phyloP scores from a whole-genome alignment of 1,140 invertebrate species.

The Neodiprion fabricii region DNA sequence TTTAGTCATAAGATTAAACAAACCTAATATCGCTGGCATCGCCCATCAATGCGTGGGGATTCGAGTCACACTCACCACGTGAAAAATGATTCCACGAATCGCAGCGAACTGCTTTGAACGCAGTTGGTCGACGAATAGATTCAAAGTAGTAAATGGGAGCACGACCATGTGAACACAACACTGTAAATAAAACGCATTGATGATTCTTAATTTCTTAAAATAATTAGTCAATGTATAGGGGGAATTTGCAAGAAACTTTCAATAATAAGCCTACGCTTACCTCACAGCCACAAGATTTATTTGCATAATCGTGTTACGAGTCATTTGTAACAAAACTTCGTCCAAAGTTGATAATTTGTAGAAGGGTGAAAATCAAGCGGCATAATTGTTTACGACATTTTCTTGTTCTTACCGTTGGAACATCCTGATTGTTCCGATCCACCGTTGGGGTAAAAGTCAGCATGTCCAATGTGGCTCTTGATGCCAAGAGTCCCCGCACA shows the following conservation, averaged over 20 bases:
- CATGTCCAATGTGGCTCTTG: slow-evolving; percentile 61
- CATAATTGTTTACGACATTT: not conserved
- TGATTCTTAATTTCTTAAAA: not conserved
- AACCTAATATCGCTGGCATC: slow-evolving; percentile 18
- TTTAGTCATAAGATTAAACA: too few relatives aligned
- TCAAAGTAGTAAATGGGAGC: slow-evolving; percentile 15
- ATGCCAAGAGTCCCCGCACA: slow-evolving; percentile 64
- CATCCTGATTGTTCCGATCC: slow-evolving; percentile 67
- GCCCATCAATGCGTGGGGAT: slow-evolving; percentile 8
- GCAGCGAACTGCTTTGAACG: slow-evolving; percentile 9
- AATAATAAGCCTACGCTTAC: not conserved
- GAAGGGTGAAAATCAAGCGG: not conserved
- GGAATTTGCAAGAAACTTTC: not conserved
- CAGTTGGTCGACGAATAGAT: slow-evolving; percentile 4
- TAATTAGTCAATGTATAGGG: not conserved
- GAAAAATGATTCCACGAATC: slow-evolving; percentile 15
- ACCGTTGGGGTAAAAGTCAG: slow-evolving; percentile 70
- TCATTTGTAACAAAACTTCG: not conserved
- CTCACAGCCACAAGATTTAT: not conserved
- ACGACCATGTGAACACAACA: slow-evolving; percentile 13
- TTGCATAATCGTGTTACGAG: not conserved
- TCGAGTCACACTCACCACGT: slow-evolving; percentile 8
- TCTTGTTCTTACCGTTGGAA: slow-evolving; percentile 37
- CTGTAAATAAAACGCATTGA: not conserved
- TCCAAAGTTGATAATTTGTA: not conserved